phyloP scores from a whole-genome alignment of 2,888 invertebrate genomes.

The Cybosia mesomella region DNA sequence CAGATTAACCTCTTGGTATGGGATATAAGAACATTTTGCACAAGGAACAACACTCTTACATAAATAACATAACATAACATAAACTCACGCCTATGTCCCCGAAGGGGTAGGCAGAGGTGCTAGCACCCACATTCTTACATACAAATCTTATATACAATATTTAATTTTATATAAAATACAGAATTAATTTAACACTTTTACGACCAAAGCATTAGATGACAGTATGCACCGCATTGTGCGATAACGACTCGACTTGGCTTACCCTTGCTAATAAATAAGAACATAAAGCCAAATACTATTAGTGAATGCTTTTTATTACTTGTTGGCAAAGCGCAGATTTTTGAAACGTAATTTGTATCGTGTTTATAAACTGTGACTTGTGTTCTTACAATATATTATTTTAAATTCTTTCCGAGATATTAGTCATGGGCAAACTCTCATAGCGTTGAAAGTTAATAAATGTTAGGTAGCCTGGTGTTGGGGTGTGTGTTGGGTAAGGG shows the following conservation, averaged over 20 bases:
- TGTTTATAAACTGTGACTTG: slow-evolving; percentile 12
- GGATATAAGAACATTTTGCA: too few relatives aligned
- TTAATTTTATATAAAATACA: not conserved
- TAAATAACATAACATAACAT: too few relatives aligned
- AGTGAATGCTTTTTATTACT: slow-evolving; percentile 33
- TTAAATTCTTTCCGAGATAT: not conserved
- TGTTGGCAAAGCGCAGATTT: slow-evolving; percentile 35
- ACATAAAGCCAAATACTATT: slow-evolving; percentile 25
- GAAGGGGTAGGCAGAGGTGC: too few relatives aligned
- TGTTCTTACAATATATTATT: not conserved
- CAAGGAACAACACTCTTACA: too few relatives aligned
- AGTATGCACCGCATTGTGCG: not conserved
- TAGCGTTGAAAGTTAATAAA: not conserved
- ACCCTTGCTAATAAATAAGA: slow-evolving; percentile 28
- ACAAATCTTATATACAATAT: not conserved
- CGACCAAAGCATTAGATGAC: not conserved
- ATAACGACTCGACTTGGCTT: not conserved
- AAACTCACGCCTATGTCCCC: too few relatives aligned
- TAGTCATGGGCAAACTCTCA: not conserved
- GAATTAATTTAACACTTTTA: not conserved
- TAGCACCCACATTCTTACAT: too few relatives aligned
- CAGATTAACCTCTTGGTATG: too few relatives aligned
- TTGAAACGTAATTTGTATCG: slow-evolving; percentile 29
- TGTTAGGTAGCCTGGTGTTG: not conserved
- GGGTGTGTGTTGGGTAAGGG: too few relatives aligned